Evolutionary conservation across 2,113 vertebrate species (phyloP), one percentile per base, ranked within the genome.

Genomic region (Dipodomys merriami): DNA sequence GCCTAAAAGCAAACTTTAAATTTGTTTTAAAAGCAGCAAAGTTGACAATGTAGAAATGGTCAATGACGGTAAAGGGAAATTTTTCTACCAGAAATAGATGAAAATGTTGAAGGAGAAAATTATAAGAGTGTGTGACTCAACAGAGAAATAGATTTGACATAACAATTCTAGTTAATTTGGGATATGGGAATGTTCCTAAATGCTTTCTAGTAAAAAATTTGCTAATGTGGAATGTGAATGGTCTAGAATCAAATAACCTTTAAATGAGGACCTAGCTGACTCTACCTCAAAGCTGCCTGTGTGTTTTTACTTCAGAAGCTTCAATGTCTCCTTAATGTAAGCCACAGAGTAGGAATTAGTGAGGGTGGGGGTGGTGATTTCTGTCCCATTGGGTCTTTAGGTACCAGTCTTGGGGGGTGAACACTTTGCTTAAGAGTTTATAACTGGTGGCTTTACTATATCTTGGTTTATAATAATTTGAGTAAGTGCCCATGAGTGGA

Each of bases 41-140:
- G 49, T 13, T 74, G 27, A 44, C 29, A 60, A 33, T 44, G 67
- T 7, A 88, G 72, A 84, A 39, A n/a, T 35, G 62, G 39, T 13
- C 10, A n/a, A 7, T 65, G 39, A 86, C 15, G 1, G 49, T 29
- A 88, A 62, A 93, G 77, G 22, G n/a, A 90, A 57, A 71, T 74
- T 68, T n/a, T 44, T 82, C 33, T 82, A 85, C 13, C 10, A 49
- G 53, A 93, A 87, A 53, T 30, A 60, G 57, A 83, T n/a, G 57
- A 91, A 84, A 73, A 33, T 22, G 15, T 39, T 49, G 25, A 91
- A 72, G 68, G 83, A 49, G 79, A 85, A 80, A 62, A 91, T 84
- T 39, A 23, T 46, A 12, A 30, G 29, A 4, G 7, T 67, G 22
- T 44, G 88, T 30, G 62, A 80, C 2, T 44, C 67, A 74, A 46